Evolutionary conservation across 2,797 vertebrate species (phyloP).

Genomic region (Fundulus diaphanus): DNA sequence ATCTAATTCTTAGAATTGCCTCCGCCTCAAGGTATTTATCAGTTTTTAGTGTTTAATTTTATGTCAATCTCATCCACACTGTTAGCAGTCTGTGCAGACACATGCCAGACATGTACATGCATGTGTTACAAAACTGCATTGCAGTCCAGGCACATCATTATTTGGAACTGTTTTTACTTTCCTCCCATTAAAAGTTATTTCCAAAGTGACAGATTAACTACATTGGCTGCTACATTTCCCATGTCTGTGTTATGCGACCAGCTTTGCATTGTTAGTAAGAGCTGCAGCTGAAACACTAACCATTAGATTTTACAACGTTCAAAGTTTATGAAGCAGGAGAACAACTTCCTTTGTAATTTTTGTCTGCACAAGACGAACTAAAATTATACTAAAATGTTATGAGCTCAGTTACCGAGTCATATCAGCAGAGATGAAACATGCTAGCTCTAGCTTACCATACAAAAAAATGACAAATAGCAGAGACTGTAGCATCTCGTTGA

Average conservation of each 20-base stretch:
- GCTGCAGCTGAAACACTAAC: too few species aligned
- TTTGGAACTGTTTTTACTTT: neutral
- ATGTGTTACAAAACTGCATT: neutral
- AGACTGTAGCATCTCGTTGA: neutral
- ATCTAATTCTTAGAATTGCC: too few species aligned
- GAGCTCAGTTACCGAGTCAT: neutral
- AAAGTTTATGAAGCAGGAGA: neutral
- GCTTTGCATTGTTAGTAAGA: neutral
- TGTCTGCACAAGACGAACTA: neutral
- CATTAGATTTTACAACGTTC: neutral
- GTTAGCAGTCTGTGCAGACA: neutral
- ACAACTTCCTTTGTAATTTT: neutral
- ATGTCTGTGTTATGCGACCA: neutral
- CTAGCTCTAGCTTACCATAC: neutral
- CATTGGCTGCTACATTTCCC: neutral
- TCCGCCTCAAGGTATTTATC: neutral
- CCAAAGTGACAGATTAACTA: neutral
- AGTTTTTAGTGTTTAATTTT: neutral
- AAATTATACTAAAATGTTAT: neutral
- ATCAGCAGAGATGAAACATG: neutral
- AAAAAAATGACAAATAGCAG: neutral
- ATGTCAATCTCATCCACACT: too few species aligned
- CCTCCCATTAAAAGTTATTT: neutral
- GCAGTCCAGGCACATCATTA: neutral
- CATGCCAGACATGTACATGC: neutral